phyloP scores from a whole-genome alignment of 2,113 vertebrate genomes.

The Hippocampus mohnikei region DNA sequence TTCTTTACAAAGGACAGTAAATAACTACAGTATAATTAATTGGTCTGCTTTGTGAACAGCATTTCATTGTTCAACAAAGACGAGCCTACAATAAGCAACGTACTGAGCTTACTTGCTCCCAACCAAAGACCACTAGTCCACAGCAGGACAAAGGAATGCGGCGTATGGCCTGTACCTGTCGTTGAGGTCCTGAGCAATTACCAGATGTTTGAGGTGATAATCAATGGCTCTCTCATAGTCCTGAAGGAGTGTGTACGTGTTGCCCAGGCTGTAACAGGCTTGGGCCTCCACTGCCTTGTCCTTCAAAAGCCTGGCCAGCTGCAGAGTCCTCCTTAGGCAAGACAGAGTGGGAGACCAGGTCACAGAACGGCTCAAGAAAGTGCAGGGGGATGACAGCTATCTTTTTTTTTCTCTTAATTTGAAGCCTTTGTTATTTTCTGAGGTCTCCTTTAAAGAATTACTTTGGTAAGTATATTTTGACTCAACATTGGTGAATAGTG shows the following conservation, averaged over 20 bases:
- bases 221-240: slow-evolving; percentile 94
- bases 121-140: neutral
- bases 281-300: slow-evolving; percentile 94
- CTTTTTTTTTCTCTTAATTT: slow-evolving; percentile 8
- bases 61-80: neutral
- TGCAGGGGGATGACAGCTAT: slow-evolving; percentile 39
- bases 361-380: slow-evolving; percentile 46
- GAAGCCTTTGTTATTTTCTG: slow-evolving; percentile 9
- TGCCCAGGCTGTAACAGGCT: slow-evolving; percentile 94
- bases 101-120: neutral
- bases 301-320: slow-evolving; percentile 86
- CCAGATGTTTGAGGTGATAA: slow-evolving; percentile 92
- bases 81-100: neutral
- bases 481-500: neutral
- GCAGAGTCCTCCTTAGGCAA: slow-evolving; percentile 81
- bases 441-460: neutral
- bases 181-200: slow-evolving; percentile 87
- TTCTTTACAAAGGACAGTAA: neutral
- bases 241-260: slow-evolving; percentile 91
- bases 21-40: neutral
- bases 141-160: neutral
- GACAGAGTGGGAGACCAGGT: slow-evolving; percentile 26
- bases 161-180: slow-evolving; percentile 73
- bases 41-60: neutral
- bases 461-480: neutral